Percentiles rank a stretch among this genome's conserved stretches.
Conservation (phyloP, 2,797 vertebrate species). For the Falco naumanni region DNA sequence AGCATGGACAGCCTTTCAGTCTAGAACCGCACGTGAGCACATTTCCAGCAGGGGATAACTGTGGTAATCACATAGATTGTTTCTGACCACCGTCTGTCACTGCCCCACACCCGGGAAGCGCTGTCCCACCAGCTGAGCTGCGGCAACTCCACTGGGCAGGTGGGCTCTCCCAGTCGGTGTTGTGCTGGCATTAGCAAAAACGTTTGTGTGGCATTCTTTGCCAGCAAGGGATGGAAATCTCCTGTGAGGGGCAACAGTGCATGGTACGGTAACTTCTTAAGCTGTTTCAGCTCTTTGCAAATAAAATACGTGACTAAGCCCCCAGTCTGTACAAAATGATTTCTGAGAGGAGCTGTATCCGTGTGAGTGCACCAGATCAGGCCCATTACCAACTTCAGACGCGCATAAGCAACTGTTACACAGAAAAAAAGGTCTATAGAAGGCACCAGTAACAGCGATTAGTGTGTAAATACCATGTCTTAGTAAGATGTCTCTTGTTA, state of each 20-base stretch:
- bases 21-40: neutral
- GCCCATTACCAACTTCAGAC: neutral
- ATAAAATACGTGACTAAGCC: neutral
- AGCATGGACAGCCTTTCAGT: neutral
- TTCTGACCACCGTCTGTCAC: rapidly evolving
- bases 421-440: neutral
- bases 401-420: neutral
- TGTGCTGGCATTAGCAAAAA: neutral
- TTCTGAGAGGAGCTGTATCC: constrained; percentile 45
- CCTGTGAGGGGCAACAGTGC: constrained; percentile 4
- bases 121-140: neutral
- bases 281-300: constrained; percentile 61
- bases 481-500: neutral
- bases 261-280: constrained; percentile 34
- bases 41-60: neutral
- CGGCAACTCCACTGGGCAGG: neutral
- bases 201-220: neutral
- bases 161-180: neutral
- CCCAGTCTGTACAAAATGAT: constrained; percentile 44
- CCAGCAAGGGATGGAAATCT: constrained; percentile 31
- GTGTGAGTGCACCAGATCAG: constrained; percentile 29
- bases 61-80: rapidly evolving
- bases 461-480: neutral
- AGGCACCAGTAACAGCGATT: neutral
- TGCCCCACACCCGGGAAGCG: neutral